Conservation (phyloP, 2,113 vertebrate species). For the Clarias batrachus region DNA sequence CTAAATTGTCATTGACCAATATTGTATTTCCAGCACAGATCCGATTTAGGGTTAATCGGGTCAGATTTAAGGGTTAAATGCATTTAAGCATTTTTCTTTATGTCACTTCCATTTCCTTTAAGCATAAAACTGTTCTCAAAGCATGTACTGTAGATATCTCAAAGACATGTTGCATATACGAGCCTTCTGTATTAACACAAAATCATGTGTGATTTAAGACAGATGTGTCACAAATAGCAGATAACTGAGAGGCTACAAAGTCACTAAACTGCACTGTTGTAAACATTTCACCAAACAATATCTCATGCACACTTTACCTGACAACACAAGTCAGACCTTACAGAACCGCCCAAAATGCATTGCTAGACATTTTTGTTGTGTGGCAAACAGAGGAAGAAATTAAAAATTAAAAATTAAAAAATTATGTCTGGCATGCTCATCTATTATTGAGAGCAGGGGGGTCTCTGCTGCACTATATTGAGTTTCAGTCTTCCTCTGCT, state of each 20-base stretch:
- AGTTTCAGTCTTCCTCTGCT: constrained; percentile 71
- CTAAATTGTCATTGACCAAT: no score
- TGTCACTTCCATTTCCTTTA: neutral
- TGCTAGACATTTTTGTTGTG: neutral
- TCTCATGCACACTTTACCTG: neutral
- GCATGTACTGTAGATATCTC: neutral
- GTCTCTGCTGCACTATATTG: constrained; percentile 68
- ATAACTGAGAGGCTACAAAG: neutral
- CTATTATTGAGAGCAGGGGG: constrained; percentile 71
- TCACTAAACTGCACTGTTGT: neutral
- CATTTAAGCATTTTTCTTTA: neutral
- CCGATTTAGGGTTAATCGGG: no score
- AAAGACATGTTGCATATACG: neutral
- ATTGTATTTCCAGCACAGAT: no score
- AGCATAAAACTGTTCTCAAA: neutral
- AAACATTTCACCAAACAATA: neutral
- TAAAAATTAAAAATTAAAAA: constrained; percentile 43
- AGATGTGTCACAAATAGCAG: neutral
- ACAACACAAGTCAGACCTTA: neutral
- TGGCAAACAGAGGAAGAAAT: constrained; percentile 36
- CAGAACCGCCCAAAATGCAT: neutral
- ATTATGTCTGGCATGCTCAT: constrained; percentile 66
- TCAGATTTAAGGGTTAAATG: neutral
- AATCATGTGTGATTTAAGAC: neutral
- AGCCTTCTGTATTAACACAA: neutral